Percentiles rank a stretch among this genome's conserved stretches.
These are phyloP conservation scores for Cantharis nigra DNA, from an alignment of 2,888 invertebrate species.

Conservation along the genomic window DNA sequence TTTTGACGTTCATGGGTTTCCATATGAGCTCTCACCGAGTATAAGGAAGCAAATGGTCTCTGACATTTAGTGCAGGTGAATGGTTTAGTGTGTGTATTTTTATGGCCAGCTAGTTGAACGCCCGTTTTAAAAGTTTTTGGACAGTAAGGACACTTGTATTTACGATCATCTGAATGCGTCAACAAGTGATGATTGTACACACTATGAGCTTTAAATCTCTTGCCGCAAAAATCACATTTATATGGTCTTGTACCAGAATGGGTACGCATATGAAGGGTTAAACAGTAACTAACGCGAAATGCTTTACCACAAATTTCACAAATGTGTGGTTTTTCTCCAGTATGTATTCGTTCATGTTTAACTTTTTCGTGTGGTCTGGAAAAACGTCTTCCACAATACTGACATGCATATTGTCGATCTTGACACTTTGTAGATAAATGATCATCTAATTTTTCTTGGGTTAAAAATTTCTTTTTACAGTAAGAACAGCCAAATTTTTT, in stretches of 20 bases:
- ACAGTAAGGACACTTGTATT: conserved; percentile 76
- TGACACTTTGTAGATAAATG: conserved; percentile 48
- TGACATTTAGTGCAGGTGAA: conserved; percentile 78
- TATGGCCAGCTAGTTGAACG: conserved; percentile 78
- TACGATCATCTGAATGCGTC: conserved; percentile 76
- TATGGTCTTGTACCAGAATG: conserved; percentile 80
- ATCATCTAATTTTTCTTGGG: conserved; percentile 46
- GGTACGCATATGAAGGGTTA: conserved; percentile 79
- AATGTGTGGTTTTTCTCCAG: conserved; percentile 77
- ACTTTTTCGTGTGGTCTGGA: conserved; percentile 80
- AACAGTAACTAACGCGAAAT: conserved; percentile 78
- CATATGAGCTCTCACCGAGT: conserved; percentile 77
- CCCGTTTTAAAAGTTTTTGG: conserved; percentile 81
- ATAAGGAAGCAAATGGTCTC: conserved; percentile 77
- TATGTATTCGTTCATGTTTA: conserved; percentile 83
- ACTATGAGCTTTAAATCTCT: conserved; percentile 78
- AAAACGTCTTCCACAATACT: conserved; percentile 73
- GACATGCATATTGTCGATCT: conserved; percentile 67
- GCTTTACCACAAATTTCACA: conserved; percentile 82
- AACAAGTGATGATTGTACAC: conserved; percentile 78
- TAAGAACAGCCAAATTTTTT: conserved; percentile 57
- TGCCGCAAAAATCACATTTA: conserved; percentile 72
- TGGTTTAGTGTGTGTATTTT: conserved; percentile 81
- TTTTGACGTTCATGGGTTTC: conserved; percentile 73
- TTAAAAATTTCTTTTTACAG: conserved; percentile 52